Evolutionary conservation across 2,888 invertebrate genomes (phyloP).

Genomic region (Reticulitermes lucifugus): DNA sequence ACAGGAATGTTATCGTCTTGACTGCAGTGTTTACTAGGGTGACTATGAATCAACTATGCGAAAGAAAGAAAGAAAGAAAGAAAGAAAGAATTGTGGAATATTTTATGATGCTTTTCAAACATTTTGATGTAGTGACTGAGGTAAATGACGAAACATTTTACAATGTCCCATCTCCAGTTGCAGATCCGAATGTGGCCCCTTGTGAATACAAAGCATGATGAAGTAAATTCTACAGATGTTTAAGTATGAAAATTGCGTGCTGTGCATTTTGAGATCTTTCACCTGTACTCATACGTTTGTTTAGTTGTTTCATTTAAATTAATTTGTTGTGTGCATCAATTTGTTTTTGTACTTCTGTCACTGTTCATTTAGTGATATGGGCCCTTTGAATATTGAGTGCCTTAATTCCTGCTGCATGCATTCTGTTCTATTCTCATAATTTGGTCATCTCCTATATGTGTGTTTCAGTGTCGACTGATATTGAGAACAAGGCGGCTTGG

Average conservation of each 20-base stretch:
- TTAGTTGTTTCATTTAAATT: neutral
- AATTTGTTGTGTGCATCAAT: neutral
- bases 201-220: too few relatives aligned
- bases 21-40: too few relatives aligned
- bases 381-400: neutral
- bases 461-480: slow-evolving; percentile 85
- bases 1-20: too few relatives aligned
- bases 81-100: too few relatives aligned
- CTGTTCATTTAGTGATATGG: neutral
- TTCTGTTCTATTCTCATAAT: neutral
- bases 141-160: too few relatives aligned
- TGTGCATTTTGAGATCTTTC: neutral
- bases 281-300: neutral
- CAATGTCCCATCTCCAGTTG: too few relatives aligned
- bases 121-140: too few relatives aligned
- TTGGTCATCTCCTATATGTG: slow-evolving; percentile 46
- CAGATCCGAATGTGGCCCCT: too few relatives aligned
- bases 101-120: too few relatives aligned
- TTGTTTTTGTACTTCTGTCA: neutral
- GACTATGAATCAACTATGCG: too few relatives aligned
- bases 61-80: too few relatives aligned
- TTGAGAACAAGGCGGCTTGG: slow-evolving; percentile 94
- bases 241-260: neutral
- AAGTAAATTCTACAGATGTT: too few relatives aligned
- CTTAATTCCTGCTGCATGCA: neutral